Conservation (phyloP, 2,113 vertebrate genomes). For the Pipra filicauda region DNA sequence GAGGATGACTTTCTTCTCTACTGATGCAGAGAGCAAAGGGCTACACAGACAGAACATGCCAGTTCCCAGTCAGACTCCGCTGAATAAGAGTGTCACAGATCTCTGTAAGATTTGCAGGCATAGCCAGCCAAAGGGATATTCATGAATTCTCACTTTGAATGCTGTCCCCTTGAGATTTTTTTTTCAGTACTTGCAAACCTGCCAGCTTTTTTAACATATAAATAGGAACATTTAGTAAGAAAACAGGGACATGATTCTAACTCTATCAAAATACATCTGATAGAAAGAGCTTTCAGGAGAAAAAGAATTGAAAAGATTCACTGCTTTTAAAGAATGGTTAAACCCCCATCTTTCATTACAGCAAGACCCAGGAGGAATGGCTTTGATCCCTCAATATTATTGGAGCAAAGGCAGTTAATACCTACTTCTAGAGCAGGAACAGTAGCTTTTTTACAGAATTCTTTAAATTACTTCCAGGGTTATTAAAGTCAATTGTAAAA, state of each 20-base stretch:
- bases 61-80: neutral
- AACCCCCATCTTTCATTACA: slow-evolving; percentile 45
- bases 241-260: slow-evolving; percentile 54
- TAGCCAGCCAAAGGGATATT: slow-evolving; percentile 30
- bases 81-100: slow-evolving; percentile 13
- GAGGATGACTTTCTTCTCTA: neutral
- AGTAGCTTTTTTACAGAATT: slow-evolving; percentile 54
- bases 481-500: slow-evolving; percentile 43
- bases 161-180: slow-evolving; percentile 48
- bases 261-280: slow-evolving; percentile 45
- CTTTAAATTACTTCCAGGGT: slow-evolving; percentile 48
- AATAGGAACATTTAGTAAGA: slow-evolving; percentile 59
- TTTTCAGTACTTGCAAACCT: slow-evolving; percentile 50
- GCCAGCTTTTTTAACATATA: slow-evolving; percentile 55
- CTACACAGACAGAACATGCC: neutral
- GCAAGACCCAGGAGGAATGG: slow-evolving; percentile 12
- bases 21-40: neutral
- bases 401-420: slow-evolving; percentile 43
- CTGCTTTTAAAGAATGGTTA: slow-evolving; percentile 26
- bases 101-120: neutral
- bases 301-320: slow-evolving; percentile 46
- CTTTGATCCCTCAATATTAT: slow-evolving; percentile 56
- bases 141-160: slow-evolving; percentile 56
- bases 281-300: slow-evolving; percentile 43
- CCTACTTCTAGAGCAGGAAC: slow-evolving; percentile 32